Percentiles rank a stretch among this genome's conserved stretches.
Evolutionary conservation across 2,113 vertebrate species (phyloP).

Genomic region (Myodes glareolus): DNA sequence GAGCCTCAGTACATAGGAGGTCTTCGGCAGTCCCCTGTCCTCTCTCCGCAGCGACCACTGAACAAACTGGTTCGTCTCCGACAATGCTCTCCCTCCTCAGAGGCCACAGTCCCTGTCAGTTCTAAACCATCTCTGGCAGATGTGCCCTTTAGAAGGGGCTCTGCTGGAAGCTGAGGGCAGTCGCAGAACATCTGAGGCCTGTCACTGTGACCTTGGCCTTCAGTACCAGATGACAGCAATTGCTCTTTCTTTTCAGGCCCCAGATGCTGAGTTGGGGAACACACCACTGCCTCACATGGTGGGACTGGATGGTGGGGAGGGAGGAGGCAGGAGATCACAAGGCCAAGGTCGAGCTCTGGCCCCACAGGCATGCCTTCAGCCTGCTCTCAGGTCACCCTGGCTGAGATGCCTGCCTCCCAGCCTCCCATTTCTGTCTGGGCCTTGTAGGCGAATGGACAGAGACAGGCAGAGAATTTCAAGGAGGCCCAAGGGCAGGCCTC

Average conservation of each 20-base stretch:
- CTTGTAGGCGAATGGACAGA: neutral
- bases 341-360: neutral
- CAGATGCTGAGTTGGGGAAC: slow-evolving; percentile 1
- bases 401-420: accelerated
- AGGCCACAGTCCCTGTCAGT: neutral
- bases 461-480: neutral
- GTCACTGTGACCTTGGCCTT: slow-evolving; percentile 63
- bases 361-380: accelerated
- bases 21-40: neutral
- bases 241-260: slow-evolving; percentile 21
- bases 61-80: neutral
- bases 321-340: neutral
- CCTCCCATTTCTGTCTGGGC: neutral
- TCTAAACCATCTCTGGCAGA: slow-evolving; percentile 20
- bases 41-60: neutral
- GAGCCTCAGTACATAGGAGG: neutral
- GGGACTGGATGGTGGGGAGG: neutral
- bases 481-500: neutral
- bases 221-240: neutral
- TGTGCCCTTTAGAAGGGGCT: slow-evolving; percentile 69
- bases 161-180: neutral
- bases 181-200: neutral
- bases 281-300: neutral
- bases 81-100: neutral
- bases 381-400: neutral